Evolutionary conservation across 2,113 vertebrate species (phyloP).

Genomic region (Etheostoma spectabile): DNA sequence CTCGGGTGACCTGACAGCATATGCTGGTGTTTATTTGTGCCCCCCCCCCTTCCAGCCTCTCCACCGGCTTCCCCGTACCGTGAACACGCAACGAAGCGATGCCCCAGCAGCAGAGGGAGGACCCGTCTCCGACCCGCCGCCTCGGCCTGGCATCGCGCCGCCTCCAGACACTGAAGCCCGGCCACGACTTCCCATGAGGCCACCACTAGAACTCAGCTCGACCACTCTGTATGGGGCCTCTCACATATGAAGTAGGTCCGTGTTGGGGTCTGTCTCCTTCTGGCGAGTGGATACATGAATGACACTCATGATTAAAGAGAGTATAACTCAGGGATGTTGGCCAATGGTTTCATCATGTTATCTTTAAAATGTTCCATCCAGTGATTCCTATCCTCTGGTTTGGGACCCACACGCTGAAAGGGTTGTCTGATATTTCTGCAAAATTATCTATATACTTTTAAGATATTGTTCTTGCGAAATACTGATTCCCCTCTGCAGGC

Average conservation of each 20-base stretch:
- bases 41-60: constrained; percentile 26
- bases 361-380: not conserved
- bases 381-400: not conserved
- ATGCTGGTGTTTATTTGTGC: constrained; percentile 40
- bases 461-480: not conserved
- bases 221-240: constrained; percentile 84
- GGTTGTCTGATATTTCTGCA: not conserved
- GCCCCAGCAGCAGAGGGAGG: constrained; percentile 66
- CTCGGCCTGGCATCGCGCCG: constrained; percentile 57
- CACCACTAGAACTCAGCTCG: constrained; percentile 76
- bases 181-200: constrained; percentile 81
- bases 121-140: constrained; percentile 53
- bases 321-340: not conserved
- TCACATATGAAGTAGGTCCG: constrained; percentile 79
- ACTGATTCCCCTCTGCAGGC: not conserved
- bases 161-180: constrained; percentile 61
- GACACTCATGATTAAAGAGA: not conserved
- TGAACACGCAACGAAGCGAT: constrained; percentile 72
- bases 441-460: not conserved
- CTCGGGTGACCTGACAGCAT: constrained; percentile 61
- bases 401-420: no score
- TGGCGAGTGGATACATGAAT: not conserved
- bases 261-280: not conserved
- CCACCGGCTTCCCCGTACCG: constrained; percentile 30
- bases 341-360: not conserved